Evolutionary conservation across 2,113 vertebrate species (phyloP).

Genomic region (Rallus limicola): DNA sequence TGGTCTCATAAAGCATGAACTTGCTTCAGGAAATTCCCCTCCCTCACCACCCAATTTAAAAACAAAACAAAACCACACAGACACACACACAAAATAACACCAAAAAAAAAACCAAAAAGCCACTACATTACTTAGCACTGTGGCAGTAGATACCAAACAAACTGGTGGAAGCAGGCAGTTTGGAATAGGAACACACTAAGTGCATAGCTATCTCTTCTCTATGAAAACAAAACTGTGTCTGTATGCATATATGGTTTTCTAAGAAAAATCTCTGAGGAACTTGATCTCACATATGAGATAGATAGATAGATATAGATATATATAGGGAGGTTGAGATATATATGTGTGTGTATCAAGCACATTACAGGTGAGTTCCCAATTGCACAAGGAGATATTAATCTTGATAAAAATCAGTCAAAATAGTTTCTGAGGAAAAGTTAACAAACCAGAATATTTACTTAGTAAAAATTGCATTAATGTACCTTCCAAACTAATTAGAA

Average conservation of each 20-base stretch:
- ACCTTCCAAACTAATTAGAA: neutral
- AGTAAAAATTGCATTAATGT: neutral
- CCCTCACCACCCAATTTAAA: neutral
- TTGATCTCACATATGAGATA: neutral
- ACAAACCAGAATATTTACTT: neutral
- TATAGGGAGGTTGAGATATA: neutral
- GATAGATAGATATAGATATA: too few species aligned
- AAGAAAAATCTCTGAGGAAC: neutral
- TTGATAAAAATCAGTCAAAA: neutral
- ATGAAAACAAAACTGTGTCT: neutral
- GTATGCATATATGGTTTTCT: neutral
- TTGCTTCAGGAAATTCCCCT: neutral
- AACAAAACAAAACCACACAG: neutral
- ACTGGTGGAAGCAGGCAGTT: neutral
- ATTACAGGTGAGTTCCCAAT: neutral
- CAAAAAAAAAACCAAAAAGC: too few species aligned
- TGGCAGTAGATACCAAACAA: neutral
- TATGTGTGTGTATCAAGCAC: neutral
- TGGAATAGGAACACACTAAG: neutral
- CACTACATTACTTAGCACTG: neutral
- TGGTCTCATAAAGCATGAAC: neutral
- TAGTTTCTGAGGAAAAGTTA: neutral
- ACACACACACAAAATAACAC: neutral
- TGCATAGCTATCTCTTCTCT: neutral
- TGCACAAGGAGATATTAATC: neutral